phyloP scores from a whole-genome alignment of 2,888 invertebrate species.

The Ctenicera cuprea region DNA sequence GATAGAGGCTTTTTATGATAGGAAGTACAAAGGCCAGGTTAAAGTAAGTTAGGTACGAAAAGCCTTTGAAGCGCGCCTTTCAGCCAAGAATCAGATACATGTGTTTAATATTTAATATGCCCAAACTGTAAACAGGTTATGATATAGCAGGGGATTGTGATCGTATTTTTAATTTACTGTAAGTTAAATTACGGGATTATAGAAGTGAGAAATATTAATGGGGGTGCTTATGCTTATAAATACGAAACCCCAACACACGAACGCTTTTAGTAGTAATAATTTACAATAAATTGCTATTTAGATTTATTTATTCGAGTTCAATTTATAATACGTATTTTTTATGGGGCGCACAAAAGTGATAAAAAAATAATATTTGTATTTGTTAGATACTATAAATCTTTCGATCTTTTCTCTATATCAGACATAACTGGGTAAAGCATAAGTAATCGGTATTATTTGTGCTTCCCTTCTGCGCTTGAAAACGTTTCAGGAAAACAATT shows the following conservation, averaged over 20 bases:
- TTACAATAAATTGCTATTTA: slow-evolving; percentile 5
- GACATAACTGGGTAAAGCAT: background rate
- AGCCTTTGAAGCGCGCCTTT: slow-evolving; percentile 17
- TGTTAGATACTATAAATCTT: slow-evolving; percentile 4
- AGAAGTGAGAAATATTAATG: background rate
- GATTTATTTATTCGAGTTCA: background rate
- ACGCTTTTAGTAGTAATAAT: slow-evolving; percentile 27
- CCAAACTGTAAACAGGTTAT: slow-evolving; percentile 10
- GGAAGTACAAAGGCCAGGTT: slow-evolving; percentile 20
- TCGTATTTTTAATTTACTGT: slow-evolving; percentile 1
- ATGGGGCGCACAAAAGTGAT: background rate
- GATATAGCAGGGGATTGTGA: background rate
- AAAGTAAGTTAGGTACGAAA: slow-evolving; percentile 26
- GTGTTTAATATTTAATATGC: slow-evolving; percentile 23
- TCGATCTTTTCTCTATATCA: background rate
- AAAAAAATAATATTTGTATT: slow-evolving; percentile 14
- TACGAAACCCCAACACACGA: slow-evolving; percentile 15
- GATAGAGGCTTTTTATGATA: slow-evolving; percentile 12
- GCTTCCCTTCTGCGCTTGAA: no score
- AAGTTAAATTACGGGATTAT: background rate
- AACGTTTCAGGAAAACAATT: no score
- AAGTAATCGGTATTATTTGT: no score
- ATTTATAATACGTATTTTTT: background rate
- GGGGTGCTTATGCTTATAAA: slow-evolving; percentile 13
- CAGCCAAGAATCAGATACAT: slow-evolving; percentile 8